Percentiles rank a stretch among this genome's conserved stretches.
phyloP scores from a whole-genome alignment of 2,113 vertebrate genomes.

The Dendropsophus ebraccatus region DNA sequence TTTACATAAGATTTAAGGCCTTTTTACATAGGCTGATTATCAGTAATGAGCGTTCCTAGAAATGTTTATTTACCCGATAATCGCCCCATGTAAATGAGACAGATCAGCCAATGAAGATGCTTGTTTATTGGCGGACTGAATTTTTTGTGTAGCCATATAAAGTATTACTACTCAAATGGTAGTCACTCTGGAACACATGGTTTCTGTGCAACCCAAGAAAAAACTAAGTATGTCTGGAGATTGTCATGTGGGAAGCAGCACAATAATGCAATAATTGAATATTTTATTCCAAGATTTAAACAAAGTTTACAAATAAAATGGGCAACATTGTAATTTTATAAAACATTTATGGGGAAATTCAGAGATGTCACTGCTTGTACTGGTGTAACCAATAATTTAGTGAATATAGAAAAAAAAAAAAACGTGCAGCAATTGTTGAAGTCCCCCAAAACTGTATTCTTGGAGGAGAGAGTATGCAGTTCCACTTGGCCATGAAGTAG shows the following conservation, averaged over 20 bases:
- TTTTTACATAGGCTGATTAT: no score
- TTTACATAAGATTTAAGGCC: no score
- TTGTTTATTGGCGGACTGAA: no score
- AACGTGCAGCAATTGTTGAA: not conserved
- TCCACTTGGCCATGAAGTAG: not conserved
- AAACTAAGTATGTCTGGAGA: not conserved
- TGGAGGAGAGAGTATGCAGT: not conserved
- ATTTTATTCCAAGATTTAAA: constrained; percentile 15
- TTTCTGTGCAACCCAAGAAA: no score
- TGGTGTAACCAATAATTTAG: not conserved
- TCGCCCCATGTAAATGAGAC: no score
- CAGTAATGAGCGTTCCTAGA: no score
- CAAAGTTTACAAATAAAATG: not conserved
- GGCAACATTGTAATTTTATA: not conserved
- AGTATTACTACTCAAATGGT: no score
- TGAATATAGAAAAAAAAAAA: not conserved
- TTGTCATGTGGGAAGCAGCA: not conserved
- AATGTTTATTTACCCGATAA: no score
- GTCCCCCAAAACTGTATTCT: not conserved
- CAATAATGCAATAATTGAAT: not conserved
- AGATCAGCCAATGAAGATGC: no score
- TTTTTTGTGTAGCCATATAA: no score
- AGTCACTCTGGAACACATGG: no score
- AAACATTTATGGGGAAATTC: not conserved
- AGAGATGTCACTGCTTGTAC: not conserved